phyloP scores from a whole-genome alignment of 2,113 vertebrate genomes.

The Lonchura striata region DNA sequence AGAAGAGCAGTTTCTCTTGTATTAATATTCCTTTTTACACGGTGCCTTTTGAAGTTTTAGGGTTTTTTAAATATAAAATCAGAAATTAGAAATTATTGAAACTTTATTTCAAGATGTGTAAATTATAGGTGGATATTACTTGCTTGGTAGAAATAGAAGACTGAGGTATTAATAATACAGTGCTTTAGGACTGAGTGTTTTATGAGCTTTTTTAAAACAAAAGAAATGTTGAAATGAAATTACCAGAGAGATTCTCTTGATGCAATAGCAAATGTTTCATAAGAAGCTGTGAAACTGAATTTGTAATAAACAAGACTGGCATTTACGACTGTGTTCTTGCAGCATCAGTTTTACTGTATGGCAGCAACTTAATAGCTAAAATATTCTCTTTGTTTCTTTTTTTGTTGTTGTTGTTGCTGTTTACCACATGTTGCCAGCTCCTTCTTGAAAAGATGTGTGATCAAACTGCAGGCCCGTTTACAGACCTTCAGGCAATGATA shows the following conservation, averaged over 20 bases:
- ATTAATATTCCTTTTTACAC: neutral
- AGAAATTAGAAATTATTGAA: neutral
- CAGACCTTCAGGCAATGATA: constrained; percentile 9
- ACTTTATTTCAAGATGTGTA: neutral
- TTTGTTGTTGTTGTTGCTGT: neutral
- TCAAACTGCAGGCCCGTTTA: neutral
- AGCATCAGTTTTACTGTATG: neutral
- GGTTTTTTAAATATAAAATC: neutral
- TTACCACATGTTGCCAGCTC: neutral
- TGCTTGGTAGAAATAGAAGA: neutral
- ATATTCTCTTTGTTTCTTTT: neutral
- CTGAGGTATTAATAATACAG: neutral
- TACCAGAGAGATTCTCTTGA: constrained; percentile 3
- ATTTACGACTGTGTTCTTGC: neutral
- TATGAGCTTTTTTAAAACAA: neutral
- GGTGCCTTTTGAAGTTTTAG: neutral
- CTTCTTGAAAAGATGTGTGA: constrained; percentile 28
- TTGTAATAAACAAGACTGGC: neutral
- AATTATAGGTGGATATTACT: neutral
- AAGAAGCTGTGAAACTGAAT: constrained; percentile 10
- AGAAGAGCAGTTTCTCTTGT: constrained; percentile 34
- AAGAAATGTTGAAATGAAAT: neutral
- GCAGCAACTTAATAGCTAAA: neutral
- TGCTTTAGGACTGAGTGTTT: neutral
- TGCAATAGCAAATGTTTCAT: constrained; percentile 6